Evolutionary conservation across 2,797 vertebrate species (phyloP).

Genomic region (Crenuchus spilurus): DNA sequence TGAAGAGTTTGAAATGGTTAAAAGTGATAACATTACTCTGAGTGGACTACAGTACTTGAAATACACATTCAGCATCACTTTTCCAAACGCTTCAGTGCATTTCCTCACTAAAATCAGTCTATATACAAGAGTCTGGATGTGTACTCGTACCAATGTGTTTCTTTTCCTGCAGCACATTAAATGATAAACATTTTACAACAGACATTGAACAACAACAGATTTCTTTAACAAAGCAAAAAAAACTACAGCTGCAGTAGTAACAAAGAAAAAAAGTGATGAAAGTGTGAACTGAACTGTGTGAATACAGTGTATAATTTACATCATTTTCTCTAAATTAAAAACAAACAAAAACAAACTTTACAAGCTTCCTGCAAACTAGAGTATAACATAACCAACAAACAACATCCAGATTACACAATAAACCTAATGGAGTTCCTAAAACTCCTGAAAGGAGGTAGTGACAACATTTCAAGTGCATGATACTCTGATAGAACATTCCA

Average conservation of each 20-base stretch:
- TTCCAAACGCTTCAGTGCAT: too few species aligned
- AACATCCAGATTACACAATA: background rate
- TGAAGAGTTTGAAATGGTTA: too few species aligned
- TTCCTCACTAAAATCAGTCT: too few species aligned
- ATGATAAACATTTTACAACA: background rate
- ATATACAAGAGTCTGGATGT: too few species aligned
- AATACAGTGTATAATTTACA: background rate
- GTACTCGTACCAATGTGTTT: background rate
- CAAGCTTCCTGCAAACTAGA: background rate
- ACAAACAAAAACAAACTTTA: constrained; percentile 1
- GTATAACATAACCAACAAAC: background rate
- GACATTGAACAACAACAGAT: background rate
- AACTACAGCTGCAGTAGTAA: background rate
- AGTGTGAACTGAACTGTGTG: background rate
- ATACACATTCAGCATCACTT: too few species aligned
- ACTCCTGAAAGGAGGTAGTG: constrained; percentile 32
- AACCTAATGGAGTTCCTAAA: background rate
- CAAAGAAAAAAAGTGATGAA: background rate
- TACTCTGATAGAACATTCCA: background rate
- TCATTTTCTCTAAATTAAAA: background rate
- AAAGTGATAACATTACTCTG: too few species aligned
- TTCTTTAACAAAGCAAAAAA: background rate
- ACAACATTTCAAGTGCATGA: constrained; percentile 30
- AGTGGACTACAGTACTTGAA: too few species aligned
- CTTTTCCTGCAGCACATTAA: background rate